Evolutionary conservation across 2,888 invertebrate genomes (phyloP), one percentile per base, ranked within the genome.

Genomic region (Lamellibrachia columna): DNA sequence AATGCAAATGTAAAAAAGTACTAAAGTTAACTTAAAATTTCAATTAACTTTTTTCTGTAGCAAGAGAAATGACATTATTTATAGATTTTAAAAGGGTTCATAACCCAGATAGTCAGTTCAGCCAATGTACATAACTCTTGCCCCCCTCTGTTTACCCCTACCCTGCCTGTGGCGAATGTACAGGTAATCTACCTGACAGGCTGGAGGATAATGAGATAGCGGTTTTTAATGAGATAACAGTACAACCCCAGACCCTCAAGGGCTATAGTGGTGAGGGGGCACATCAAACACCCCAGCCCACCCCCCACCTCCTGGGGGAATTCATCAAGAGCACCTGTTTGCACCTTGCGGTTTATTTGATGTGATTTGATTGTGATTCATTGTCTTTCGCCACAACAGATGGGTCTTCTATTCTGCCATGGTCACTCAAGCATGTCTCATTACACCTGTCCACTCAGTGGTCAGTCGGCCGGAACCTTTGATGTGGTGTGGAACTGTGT

Each of bases 381-480:
- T 75, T 75, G 75, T 75, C 75, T 75, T 22, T 11, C 58, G 8
- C 58, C 15, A 40, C 40, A 11, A 9, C 60, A 60, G 60, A 60
- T 60, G 60, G 60, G 15, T 4, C 75, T 75, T 75, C 22, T 22
- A n/a, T 75, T 75, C 75, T 75, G 3, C n/a, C 22, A 4, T 75
- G 75, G 75, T 75, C 75, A 15, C 75, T 75, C 75, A 75, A n/a
- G 75, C 75, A 6, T 75, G 75, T 22, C 75, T 75, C 75, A 75
- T 75, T 75, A 75, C 75, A 75, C 75, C 75, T 75, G 75, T 75
- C 75, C 75, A 75, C 75, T 75, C 75, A 22, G 15, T 75, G 75
- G 75, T 75, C 75, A 75, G 75, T 75, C 75, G 22, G 22, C 75
- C 75, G 22, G 75, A 75, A 75, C 75, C 75, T 75, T 75, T 75